Base-by-base conservation (phyloP, 2,888 invertebrate species). In the Drosophila demipolita region DNA sequence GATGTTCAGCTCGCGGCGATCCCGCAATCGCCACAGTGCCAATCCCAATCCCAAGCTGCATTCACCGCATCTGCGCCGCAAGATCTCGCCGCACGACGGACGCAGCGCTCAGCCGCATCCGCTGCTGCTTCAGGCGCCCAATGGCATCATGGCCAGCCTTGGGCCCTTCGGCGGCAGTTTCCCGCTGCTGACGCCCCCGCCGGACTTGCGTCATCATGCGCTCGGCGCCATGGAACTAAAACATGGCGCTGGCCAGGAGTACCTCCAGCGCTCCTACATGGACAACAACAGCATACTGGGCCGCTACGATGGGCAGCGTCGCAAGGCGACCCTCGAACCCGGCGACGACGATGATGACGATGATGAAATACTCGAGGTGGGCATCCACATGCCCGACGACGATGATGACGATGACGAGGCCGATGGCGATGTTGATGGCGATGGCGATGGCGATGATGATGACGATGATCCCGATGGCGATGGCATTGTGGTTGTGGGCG, bases 1-100 rank as follows among this genome's bases (percentile, higher is more conserved):
- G 98, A 99, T 99, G 98, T 99, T 99, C 92, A 99, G 99, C 93
- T 99, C 99, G 15, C 95, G 99, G 79, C 94, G 99, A 80, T 98
- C 98, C 33, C 95, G 99, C 60, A 99, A 99, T 91, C 95, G 99
- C 3, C 99, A 99, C 93, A 98, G 98, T 93, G 99, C 99, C 12
- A 99, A 99, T 93, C 99, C 99, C 0, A 99, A 99, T 93, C 99
- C 99, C 0, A 99, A 99, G 93, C 94, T 99, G 23, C 99, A 99
- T 93, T 98, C 98, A 66, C 98, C 99, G 2, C 98, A 99, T 92
- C 94, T 98, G 81, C 94, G 98, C 72, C 94, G 99, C 83, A 99
- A 99, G 94, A 98, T 98, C 86, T 98, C 98, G 26, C 98, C 98
- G 0, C 98, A 98, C 88, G 98, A 98, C 85, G 98, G 98, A 0